phyloP scores from a whole-genome alignment of 2,113 vertebrate genomes.

The Fregata magnificens region DNA sequence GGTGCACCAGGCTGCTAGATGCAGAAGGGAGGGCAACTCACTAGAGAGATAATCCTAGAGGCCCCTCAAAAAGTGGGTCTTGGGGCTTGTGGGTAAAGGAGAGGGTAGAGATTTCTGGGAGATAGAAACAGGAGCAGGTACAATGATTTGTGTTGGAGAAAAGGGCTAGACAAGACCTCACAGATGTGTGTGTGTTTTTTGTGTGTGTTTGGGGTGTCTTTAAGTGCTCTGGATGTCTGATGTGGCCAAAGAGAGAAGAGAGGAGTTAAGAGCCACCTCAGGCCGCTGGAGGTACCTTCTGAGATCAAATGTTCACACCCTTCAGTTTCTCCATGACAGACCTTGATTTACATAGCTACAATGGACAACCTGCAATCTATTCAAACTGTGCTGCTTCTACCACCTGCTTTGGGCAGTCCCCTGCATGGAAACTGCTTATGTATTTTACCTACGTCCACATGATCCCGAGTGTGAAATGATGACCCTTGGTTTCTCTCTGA shows the following conservation, averaged over 20 bases:
- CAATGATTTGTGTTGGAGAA: neutral
- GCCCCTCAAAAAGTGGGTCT: neutral
- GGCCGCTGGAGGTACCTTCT: neutral
- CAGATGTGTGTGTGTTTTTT: fast-evolving
- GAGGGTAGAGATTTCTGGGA: neutral
- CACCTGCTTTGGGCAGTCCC: neutral
- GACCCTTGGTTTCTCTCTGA: neutral
- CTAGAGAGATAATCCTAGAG: neutral
- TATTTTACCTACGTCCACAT: neutral
- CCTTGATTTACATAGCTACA: neutral
- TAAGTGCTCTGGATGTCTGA: neutral
- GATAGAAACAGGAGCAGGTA: neutral
- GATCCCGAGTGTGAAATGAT: neutral
- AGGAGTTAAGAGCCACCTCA: neutral
- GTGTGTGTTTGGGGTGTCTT: neutral
- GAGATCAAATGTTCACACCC: neutral
- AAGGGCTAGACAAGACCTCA: neutral
- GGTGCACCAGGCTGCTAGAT: no score
- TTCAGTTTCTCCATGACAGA: neutral
- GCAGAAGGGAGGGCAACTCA: neutral
- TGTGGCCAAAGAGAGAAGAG: neutral
- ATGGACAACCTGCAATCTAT: neutral
- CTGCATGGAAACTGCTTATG: neutral
- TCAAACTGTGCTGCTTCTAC: neutral
- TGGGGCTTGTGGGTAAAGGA: neutral